Evolutionary conservation across 2,113 vertebrate species (phyloP), one percentile per base, ranked within the genome.

Genomic region (Cololabis saira): DNA sequence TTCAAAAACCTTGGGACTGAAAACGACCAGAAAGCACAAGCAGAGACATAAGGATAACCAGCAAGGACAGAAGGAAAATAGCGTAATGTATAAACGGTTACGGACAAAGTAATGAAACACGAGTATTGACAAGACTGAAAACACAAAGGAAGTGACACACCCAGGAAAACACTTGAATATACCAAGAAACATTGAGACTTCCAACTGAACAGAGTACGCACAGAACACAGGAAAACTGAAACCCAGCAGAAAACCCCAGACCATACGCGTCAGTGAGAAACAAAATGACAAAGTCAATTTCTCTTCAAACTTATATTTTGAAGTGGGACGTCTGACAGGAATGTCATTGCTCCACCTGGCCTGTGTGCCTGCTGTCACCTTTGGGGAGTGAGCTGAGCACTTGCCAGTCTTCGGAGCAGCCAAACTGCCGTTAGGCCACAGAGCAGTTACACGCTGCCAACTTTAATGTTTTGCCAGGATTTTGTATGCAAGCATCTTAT

Each of bases 271-370:
- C 43, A 53, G 63, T 42, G 19, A 72, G n/a, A n/a, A 1, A 48
- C 33, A 58, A n/a, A 56, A 47, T 53, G 21, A 17, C 57, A 59
- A 15, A 27, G 48, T 50, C 21, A 77, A 41, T 71, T 50, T 45
- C 10, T 27, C 21, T 24, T 37, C 33, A 37, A 56, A 81, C 67
- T 74, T 70, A 49, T 69, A 67, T 76, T 76, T n/a, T 60, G 41
- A 48, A 71, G 71, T 61, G 44, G 63, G 65, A 52, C 4, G 63
- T 80, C 61, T 87, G 80, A 81, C 80, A 82, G 74, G 53, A 37
- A 9, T 74, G 77, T 81, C 75, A 73, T 62, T 10, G 70, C 74
- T 83, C 78, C 79, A 88, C 81, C 83, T 84, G 84, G 69, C 66
- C 56, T 45, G 43, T 66, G 68, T 75, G 48, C 74, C 71, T 84